Percentiles rank a stretch among this genome's conserved stretches.
Evolutionary conservation across 2,888 invertebrate genomes (phyloP).

Genomic region (Euplexia lucipara): DNA sequence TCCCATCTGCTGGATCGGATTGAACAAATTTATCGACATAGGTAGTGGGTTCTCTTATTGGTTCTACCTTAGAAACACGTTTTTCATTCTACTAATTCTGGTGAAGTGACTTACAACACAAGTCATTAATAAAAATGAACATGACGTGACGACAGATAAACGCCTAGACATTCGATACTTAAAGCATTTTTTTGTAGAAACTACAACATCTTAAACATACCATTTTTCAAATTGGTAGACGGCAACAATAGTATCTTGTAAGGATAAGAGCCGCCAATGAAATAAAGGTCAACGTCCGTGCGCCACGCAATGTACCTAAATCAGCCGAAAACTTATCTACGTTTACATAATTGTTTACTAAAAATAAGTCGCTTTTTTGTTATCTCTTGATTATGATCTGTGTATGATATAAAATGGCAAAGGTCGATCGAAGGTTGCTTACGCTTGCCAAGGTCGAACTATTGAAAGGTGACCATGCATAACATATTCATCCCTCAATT

Average conservation of each 20-base stretch:
- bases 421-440: too few species aligned
- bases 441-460: too few species aligned
- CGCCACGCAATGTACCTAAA: slow-evolving; percentile 16
- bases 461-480: too few species aligned
- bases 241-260: slow-evolving; percentile 5
- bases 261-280: slow-evolving; percentile 25
- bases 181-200: background rate
- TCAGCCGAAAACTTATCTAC: background rate
- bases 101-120: background rate
- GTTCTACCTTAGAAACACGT: slow-evolving; percentile 3
- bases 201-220: background rate
- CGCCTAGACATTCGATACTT: background rate
- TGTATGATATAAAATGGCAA: too few species aligned
- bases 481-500: too few species aligned
- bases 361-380: slow-evolving; percentile 11
- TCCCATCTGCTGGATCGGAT: too few species aligned
- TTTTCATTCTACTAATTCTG: background rate
- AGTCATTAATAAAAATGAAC: slow-evolving; percentile 7
- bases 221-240: background rate
- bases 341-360: slow-evolving; percentile 25
- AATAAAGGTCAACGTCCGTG: slow-evolving; percentile 47
- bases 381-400: slow-evolving; percentile 21
- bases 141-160: background rate
- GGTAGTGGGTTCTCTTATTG: too few species aligned
- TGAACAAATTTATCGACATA: too few species aligned